Evolutionary conservation across 2,888 invertebrate genomes (phyloP).

Genomic region (Baccha elongata): DNA sequence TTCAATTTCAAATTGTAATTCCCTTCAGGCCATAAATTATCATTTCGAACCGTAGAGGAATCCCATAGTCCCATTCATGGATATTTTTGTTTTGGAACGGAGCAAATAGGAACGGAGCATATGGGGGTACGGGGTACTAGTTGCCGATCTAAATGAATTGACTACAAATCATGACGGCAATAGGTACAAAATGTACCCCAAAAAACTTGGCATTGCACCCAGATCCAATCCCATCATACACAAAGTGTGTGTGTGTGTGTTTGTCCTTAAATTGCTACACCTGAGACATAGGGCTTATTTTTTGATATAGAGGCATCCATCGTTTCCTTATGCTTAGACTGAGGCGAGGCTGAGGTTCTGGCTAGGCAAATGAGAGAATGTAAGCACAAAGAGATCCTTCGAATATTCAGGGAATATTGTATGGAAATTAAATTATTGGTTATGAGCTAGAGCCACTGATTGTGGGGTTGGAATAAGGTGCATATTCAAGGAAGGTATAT

Average conservation of each 20-base stretch:
- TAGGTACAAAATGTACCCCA: slow-evolving; percentile 68
- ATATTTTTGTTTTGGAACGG: slow-evolving; percentile 47
- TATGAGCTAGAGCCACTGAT: slow-evolving; percentile 63
- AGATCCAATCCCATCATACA: slow-evolving; percentile 21
- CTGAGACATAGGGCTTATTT: slow-evolving; percentile 73
- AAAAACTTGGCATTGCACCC: slow-evolving; percentile 55
- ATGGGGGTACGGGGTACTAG: slow-evolving; percentile 55
- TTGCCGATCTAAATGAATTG: slow-evolving; percentile 74
- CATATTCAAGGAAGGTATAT: not conserved
- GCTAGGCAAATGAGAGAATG: slow-evolving; percentile 50
- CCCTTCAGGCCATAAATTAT: slow-evolving; percentile 73
- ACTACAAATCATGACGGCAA: slow-evolving; percentile 73
- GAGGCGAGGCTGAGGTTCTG: not conserved
- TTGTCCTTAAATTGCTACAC: slow-evolving; percentile 72
- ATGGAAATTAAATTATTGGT: slow-evolving; percentile 74
- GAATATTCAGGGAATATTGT: slow-evolving; percentile 39
- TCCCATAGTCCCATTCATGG: slow-evolving; percentile 71
- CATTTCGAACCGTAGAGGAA: slow-evolving; percentile 72
- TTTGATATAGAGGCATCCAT: slow-evolving; percentile 73
- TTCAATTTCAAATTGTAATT: slow-evolving; percentile 74
- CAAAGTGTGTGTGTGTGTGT: slow-evolving; percentile 26
- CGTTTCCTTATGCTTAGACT: slow-evolving; percentile 20
- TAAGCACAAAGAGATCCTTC: slow-evolving; percentile 34
- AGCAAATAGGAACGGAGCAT: not conserved
- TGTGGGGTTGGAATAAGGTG: slow-evolving; percentile 39